These are phyloP conservation scores for Atta texana DNA, from an alignment of 1,140 invertebrate species.

Conservation along the genomic window DNA sequence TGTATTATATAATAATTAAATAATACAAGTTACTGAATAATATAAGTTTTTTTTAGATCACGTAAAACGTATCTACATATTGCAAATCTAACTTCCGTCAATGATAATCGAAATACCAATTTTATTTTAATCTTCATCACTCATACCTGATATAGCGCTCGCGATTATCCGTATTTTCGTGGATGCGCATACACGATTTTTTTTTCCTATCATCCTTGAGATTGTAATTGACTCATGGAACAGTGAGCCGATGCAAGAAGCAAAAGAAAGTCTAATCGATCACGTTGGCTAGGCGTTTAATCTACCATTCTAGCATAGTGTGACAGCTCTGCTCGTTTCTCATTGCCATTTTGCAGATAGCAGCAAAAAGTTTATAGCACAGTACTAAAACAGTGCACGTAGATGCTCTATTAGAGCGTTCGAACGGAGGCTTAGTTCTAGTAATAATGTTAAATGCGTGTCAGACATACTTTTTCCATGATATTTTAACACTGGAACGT, in stretches of 20 bases:
- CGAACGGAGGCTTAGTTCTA: constrained; percentile 16
- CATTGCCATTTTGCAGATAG: constrained; percentile 68
- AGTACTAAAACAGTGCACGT: constrained; percentile 50
- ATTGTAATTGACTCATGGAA: constrained; percentile 62
- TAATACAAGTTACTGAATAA: neutral
- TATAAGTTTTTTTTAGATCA: neutral
- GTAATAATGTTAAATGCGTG: constrained; percentile 43
- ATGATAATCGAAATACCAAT: neutral
- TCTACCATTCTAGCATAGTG: constrained; percentile 66
- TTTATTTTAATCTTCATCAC: constrained; percentile 37
- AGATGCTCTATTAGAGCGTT: constrained; percentile 52
- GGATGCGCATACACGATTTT: constrained; percentile 40
- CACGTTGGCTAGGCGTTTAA: constrained; percentile 66
- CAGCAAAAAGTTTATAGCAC: constrained; percentile 69
- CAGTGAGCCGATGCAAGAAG: constrained; percentile 58
- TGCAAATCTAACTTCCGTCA: neutral
- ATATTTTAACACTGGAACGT: constrained; percentile 49
- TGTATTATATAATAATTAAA: no score
- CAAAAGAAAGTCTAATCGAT: constrained; percentile 70
- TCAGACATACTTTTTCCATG: constrained; percentile 42
- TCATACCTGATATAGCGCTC: neutral
- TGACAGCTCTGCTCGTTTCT: constrained; percentile 68
- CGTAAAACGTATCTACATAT: neutral
- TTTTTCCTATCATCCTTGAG: constrained; percentile 29
- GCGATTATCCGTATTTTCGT: constrained; percentile 45